Conservation (phyloP, 2,113 vertebrate species). For the Apeltes quadracus region DNA sequence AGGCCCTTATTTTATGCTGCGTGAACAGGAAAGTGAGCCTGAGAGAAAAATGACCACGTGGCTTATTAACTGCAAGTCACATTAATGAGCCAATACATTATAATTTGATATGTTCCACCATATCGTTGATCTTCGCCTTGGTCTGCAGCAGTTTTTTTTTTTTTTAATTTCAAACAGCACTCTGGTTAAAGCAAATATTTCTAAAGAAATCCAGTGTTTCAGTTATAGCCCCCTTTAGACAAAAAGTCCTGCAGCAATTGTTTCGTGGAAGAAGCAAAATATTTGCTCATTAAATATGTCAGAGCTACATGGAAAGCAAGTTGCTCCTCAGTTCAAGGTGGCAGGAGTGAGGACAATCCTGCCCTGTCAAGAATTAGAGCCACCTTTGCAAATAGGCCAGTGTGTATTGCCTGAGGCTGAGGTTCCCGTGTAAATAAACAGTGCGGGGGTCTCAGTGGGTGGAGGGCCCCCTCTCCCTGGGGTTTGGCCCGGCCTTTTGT, state of each 20-base stretch:
- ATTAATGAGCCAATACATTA: slow-evolving; percentile 69
- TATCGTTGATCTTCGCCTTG: slow-evolving; percentile 61
- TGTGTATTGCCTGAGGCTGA: slow-evolving; percentile 79
- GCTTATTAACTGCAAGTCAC: slow-evolving; percentile 69
- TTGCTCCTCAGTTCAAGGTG: slow-evolving; percentile 59
- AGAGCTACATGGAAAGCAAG: slow-evolving; percentile 60
- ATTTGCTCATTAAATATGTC: slow-evolving; percentile 58
- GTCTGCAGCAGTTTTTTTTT: slow-evolving; percentile 27
- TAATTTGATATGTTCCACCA: slow-evolving; percentile 61
- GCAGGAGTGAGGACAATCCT: slow-evolving; percentile 69
- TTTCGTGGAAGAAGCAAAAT: slow-evolving; percentile 42
- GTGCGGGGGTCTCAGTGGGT: slow-evolving; percentile 78
- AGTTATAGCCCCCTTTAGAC: slow-evolving; percentile 28
- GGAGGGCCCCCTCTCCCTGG: slow-evolving; percentile 69
- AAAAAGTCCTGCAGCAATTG: slow-evolving; percentile 40
- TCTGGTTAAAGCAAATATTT: slow-evolving; percentile 26
- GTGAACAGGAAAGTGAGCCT: slow-evolving; percentile 68
- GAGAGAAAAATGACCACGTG: slow-evolving; percentile 58
- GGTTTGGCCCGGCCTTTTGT: slow-evolving; percentile 83
- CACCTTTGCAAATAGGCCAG: slow-evolving; percentile 83
- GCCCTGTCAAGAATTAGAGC: slow-evolving; percentile 83
- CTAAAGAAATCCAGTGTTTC: slow-evolving; percentile 31
- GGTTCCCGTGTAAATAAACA: slow-evolving; percentile 86
- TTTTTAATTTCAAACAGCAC: slow-evolving; percentile 27
- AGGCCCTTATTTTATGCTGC: slow-evolving; percentile 70